These are phyloP conservation scores for Phenganax stokvisi DNA, from an alignment of 92 coral and sea anemone genomes.

Conservation along the genomic window DNA sequence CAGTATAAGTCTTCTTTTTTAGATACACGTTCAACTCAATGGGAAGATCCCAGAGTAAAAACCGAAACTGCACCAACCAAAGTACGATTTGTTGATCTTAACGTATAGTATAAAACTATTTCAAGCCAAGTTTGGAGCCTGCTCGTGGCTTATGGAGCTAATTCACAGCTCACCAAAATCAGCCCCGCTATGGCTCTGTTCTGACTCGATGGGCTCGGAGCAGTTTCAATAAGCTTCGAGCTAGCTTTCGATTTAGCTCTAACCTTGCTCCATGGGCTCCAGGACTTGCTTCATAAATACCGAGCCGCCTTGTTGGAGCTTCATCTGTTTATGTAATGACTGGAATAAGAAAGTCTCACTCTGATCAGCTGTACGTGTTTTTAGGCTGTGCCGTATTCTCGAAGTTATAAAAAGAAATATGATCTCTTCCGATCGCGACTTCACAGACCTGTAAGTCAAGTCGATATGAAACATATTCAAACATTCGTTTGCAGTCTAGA, in stretches of 20 bases:
- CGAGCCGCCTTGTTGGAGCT: too few relatives aligned
- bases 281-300: background rate
- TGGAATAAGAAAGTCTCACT: too few relatives aligned
- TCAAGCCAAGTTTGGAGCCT: too few relatives aligned
- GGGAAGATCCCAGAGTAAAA: conserved; percentile 87
- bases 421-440: conserved; percentile 93
- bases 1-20: too few relatives aligned
- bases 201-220: too few relatives aligned
- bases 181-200: too few relatives aligned
- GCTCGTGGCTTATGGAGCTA: too few relatives aligned
- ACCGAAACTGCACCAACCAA: conserved; percentile 66
- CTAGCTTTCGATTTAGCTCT: too few relatives aligned
- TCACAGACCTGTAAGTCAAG: conserved; percentile 84
- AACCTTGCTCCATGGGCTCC: background rate
- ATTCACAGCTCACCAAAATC: too few relatives aligned
- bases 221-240: too few relatives aligned
- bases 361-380: background rate
- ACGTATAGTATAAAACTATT: too few relatives aligned
- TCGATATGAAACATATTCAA: background rate
- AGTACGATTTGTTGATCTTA: conserved; percentile 43
- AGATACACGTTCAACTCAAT: conserved; percentile 91
- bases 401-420: conserved; percentile 96
- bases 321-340: too few relatives aligned
- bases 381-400: conserved; percentile 93
- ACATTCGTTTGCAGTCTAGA: background rate